Evolutionary conservation across 1,140 invertebrate genomes (phyloP), one percentile per base, ranked within the genome.

Genomic region (Zaprionus tsacasi): DNA sequence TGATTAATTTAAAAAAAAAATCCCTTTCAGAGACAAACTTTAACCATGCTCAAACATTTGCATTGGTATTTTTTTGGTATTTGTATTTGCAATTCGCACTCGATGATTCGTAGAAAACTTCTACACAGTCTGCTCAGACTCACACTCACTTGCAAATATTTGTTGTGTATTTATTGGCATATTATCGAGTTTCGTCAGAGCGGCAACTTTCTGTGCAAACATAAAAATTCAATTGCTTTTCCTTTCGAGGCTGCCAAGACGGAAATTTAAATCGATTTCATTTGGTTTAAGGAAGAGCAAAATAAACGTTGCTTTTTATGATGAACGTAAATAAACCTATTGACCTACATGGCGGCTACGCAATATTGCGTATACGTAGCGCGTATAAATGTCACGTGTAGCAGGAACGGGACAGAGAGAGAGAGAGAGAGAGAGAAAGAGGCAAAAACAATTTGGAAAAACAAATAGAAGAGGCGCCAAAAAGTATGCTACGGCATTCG

Each of bases 281-380:
- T 38, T 38, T 52, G 2, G 15, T 33, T 48, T 35, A 36, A 36
- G 17, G 30, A 27, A 15, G 35, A 36, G 15, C 10, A 25, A n/a
- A 36, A 25, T 45, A 70, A 57, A 59, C 50, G 80, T 52, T 30
- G 48, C 27, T 50, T 43, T 66, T 21, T 45, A 35, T 36, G 33
- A 38, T 11, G 43, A 38, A 17, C 25, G 58, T 60, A 61, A 60
- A 63, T 30, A 74, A 74, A 67, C 50, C 48, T 52, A 79, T 70
- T 88, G 83, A 82, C 79, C 82, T 45, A 88, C 83, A 70, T 73
- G 43, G 58, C 71, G 69, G 55, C 52, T 70, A 66, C 61, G 72
- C 45, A 76, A 79, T 64, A 54, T 67, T 70, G 58, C 58, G 64
- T 70, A 81, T 72, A 73, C 61, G 71, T 45, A 50, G 52, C 21